These are phyloP conservation scores for Scalopus aquaticus DNA, from an alignment of 2,113 vertebrate species.

Conservation along the genomic window DNA sequence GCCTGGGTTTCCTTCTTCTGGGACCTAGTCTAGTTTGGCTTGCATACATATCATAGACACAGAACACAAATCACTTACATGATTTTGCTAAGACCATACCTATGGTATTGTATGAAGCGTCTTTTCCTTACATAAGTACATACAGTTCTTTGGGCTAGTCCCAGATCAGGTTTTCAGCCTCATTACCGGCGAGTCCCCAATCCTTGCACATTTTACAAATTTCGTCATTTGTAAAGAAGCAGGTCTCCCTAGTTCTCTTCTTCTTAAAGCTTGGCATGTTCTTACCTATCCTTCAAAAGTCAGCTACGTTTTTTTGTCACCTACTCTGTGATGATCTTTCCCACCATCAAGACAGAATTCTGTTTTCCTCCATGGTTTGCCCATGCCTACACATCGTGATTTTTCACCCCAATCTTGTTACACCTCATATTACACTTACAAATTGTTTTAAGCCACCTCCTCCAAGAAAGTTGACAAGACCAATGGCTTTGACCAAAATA, in stretches of 20 bases:
- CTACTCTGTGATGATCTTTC: neutral
- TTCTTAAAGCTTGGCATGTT: neutral
- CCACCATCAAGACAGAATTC: neutral
- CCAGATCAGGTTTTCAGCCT: neutral
- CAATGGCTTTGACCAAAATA: neutral
- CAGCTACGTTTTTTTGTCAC: neutral
- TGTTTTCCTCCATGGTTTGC: neutral
- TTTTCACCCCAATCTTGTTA: neutral
- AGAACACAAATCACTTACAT: neutral
- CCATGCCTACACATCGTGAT: neutral
- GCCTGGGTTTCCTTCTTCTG: neutral
- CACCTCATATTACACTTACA: neutral
- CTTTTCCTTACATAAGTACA: neutral
- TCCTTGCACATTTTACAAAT: neutral
- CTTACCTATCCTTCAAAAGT: neutral
- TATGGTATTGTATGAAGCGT: neutral
- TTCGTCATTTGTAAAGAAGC: neutral
- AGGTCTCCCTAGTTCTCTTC: neutral
- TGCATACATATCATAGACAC: neutral
- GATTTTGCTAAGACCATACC: neutral
- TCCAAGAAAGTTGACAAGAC: neutral
- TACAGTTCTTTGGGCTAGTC: neutral
- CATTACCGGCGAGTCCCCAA: neutral
- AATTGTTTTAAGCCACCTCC: neutral
- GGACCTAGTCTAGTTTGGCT: neutral